Conservation (phyloP, 2,888 invertebrate species). For the Cosmia pyralina region DNA sequence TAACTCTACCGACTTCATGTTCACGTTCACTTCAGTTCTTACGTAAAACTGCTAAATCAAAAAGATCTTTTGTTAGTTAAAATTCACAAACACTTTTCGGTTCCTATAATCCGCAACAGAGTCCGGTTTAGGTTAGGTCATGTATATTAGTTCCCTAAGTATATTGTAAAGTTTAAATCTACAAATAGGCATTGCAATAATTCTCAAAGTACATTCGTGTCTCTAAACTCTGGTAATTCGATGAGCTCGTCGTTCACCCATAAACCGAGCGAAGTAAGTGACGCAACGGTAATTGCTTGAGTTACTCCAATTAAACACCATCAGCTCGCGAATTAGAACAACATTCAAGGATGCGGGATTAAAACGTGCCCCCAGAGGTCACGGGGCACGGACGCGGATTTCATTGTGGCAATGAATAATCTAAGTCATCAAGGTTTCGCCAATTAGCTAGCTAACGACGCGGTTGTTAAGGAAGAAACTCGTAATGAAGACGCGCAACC, state of each 20-base stretch:
- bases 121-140: too few relatives aligned
- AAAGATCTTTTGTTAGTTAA: background rate
- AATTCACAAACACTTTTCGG: background rate
- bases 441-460: background rate
- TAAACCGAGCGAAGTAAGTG: constrained; percentile 37
- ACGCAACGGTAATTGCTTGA: constrained; percentile 64
- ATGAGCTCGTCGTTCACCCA: constrained; percentile 2
- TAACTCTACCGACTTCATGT: background rate
- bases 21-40: background rate
- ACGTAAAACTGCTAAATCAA: background rate
- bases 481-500: constrained; percentile 2
- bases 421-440: constrained; percentile 2
- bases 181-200: constrained; percentile 1
- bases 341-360: constrained; percentile 50
- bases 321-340: constrained; percentile 57
- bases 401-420: background rate
- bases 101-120: too few relatives aligned
- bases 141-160: background rate
- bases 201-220: constrained; percentile 1
- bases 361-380: constrained; percentile 13
- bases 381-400: background rate
- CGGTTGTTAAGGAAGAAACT: constrained; percentile 1
- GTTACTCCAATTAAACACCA: constrained; percentile 63
- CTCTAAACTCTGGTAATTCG: constrained; percentile 3
- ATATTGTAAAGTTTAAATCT: background rate